Evolutionary conservation across 2,797 vertebrate genomes (phyloP), one percentile per base, ranked within the genome.

Genomic region (Okamejei kenojei): DNA sequence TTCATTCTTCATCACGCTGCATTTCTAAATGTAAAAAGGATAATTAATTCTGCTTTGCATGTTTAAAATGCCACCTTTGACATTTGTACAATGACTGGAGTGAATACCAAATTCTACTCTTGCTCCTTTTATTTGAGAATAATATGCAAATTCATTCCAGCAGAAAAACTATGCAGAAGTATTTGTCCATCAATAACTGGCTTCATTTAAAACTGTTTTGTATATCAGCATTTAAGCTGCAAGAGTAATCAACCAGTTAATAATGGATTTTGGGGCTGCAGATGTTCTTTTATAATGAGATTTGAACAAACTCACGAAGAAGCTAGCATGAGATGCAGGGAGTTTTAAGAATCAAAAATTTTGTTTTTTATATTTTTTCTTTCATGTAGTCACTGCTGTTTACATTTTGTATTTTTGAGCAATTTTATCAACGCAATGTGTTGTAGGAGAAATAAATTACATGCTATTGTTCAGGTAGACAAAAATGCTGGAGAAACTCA

Each of bases 221-320:
- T 92, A 38, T 74, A 74, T 92, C 71, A 92, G 90, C 90, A 92
- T 92, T 91, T 92, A 92, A 76, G 29, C 26, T 92, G 90, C 71
- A 92, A 92, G 90, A 76, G 90, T 74, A 76, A 92, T 76, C 71
- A 92, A 76, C 90, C 71, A 45, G 71, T 38, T 92, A 92, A 92
- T 74, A 92, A 92, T 76, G 58, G 21, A 58, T 74, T 92, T 54
- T 38, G 26, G 71, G 13, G 29, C n/a, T 74, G 58, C 23, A 74
- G 90, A 92, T 74, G 90, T 71, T 92, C 11, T 92, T 73, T 54
- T n/a, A n/a, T 92, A 92, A 92, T 92, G 65, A 74, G 71, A 13
- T 71, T 38, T n/a, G 35, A 7, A 54, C 90, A 2, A 38, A 74
- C 71, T 32, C 26, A 92, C 23, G 54, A 54, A 54, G 38, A 73